A percentile compares a stretch with the other conserved stretches of the same genome.
These are phyloP conservation scores for Gasteruption jaculator DNA, from an alignment of 2,888 invertebrate species.

Conservation along the genomic window DNA sequence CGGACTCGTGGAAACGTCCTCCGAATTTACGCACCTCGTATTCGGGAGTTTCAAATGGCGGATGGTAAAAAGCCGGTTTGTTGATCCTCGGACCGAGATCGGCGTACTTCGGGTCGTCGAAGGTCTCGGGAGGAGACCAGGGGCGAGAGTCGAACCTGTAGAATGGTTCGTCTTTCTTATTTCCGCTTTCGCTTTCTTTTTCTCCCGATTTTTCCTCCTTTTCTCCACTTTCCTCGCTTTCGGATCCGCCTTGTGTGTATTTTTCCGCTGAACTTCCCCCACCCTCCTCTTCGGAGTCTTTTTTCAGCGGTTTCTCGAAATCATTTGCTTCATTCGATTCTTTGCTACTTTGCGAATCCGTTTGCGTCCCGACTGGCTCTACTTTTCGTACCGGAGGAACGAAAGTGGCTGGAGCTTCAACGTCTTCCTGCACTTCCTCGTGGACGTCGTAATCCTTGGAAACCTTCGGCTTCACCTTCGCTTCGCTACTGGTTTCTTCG, in stretches of 20 bases:
- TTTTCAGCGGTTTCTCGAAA: too few relatives aligned
- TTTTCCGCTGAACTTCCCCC: slow-evolving; percentile 9
- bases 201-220: slow-evolving; percentile 20
- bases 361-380: too few relatives aligned
- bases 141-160: slow-evolving; percentile 34
- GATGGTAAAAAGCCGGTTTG: slow-evolving; percentile 42
- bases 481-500: background rate
- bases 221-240: slow-evolving; percentile 22
- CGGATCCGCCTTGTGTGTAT: slow-evolving; percentile 10
- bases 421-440: slow-evolving; percentile 24
- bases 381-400: slow-evolving; percentile 46
- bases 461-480: slow-evolving; percentile 2
- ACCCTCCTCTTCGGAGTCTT: slow-evolving; percentile 16
- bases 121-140: slow-evolving; percentile 39
- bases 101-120: slow-evolving; percentile 36
- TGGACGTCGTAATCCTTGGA: slow-evolving; percentile 24
- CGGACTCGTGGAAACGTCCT: slow-evolving; percentile 14
- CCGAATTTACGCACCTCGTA: slow-evolving; percentile 20
- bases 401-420: slow-evolving; percentile 1
- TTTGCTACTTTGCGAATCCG: too few relatives aligned
- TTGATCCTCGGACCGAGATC: slow-evolving; percentile 40
- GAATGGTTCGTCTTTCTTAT: slow-evolving; percentile 28
- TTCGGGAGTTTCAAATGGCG: slow-evolving; percentile 29
- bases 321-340: too few relatives aligned
- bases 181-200: slow-evolving; percentile 19